These are phyloP conservation scores for Melanotaenia trifasciata DNA, from an alignment of 2,797 vertebrate genomes.

Conservation along the genomic window DNA sequence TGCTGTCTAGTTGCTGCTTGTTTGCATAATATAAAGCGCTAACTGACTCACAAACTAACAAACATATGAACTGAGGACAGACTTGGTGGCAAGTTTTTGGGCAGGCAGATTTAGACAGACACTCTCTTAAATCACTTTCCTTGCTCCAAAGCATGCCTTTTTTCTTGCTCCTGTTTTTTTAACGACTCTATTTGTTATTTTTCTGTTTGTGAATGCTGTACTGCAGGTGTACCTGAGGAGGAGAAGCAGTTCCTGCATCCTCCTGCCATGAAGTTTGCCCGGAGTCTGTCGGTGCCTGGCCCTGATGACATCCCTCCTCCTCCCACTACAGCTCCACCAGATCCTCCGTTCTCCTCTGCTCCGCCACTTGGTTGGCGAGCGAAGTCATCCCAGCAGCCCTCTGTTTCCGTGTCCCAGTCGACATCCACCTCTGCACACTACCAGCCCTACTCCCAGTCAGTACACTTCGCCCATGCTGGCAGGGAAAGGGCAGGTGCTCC, in stretches of 20 bases:
- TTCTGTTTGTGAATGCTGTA: conserved; percentile 36
- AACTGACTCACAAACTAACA: conserved; percentile 50
- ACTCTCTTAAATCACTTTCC: conserved; percentile 54
- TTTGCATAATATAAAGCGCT: conserved; percentile 38
- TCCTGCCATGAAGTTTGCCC: conserved; percentile 90
- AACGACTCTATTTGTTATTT: conserved; percentile 14
- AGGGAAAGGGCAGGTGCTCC: conserved; percentile 79
- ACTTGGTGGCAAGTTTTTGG: conserved; percentile 68
- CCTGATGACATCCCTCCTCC: conserved; percentile 94
- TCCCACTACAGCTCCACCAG: conserved; percentile 92
- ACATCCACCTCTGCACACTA: conserved; percentile 81
- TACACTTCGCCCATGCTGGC: conserved; percentile 79
- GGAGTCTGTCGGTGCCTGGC: conserved; percentile 92
- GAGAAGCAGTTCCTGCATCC: conserved; percentile 90
- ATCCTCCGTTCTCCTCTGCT: conserved; percentile 92
- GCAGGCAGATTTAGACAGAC: conserved; percentile 75
- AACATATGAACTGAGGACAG: conserved; percentile 66
- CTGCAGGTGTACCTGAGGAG: conserved; percentile 89
- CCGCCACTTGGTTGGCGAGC: conserved; percentile 83
- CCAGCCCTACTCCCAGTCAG: conserved; percentile 82
- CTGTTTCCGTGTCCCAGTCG: conserved; percentile 84
- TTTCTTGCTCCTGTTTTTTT: background rate
- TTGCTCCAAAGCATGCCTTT: background rate
- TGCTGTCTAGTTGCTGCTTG: conserved; percentile 35
- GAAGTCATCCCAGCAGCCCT: conserved; percentile 81